Percentiles rank a stretch among this genome's conserved stretches.
phyloP scores from a whole-genome alignment of 2,113 vertebrate species.

The Thunnus maccoyii region DNA sequence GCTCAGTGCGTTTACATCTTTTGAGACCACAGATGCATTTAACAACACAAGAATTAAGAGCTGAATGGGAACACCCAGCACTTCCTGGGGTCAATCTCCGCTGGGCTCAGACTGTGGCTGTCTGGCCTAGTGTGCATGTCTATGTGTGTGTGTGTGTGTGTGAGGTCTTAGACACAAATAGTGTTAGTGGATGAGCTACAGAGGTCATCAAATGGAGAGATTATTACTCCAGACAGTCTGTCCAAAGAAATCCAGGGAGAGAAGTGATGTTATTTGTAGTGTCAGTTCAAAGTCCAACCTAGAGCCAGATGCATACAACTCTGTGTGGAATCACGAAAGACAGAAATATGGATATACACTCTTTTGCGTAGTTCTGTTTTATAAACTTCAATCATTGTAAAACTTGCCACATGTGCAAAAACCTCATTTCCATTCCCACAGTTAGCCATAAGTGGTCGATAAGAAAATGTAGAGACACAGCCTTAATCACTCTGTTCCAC shows the following conservation, averaged over 20 bases:
- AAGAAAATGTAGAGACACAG: neutral
- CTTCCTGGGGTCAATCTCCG: constrained; percentile 1
- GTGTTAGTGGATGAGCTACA: constrained; percentile 52
- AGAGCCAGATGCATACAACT: constrained; percentile 15
- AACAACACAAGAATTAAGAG: constrained; percentile 38
- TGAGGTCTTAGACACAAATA: constrained; percentile 28
- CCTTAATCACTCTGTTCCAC: neutral
- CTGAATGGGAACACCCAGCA: neutral
- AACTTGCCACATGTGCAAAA: neutral
- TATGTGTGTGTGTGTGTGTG: constrained; percentile 14
- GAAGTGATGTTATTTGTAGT: constrained; percentile 26
- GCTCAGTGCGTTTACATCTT: constrained; percentile 34
- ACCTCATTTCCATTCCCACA: neutral
- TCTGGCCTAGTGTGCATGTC: neutral
- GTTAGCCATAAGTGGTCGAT: neutral
- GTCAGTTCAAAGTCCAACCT: constrained; percentile 21
- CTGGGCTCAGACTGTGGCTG: constrained; percentile 1
- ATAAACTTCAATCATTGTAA: neutral
- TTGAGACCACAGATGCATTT: constrained; percentile 47
- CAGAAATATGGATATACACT: neutral
- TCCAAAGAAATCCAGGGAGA: constrained; percentile 12
- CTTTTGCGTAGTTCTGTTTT: neutral
- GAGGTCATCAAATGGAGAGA: constrained; percentile 51
- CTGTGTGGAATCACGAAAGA: neutral
- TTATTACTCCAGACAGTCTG: constrained; percentile 54